Evolutionary conservation across 2,113 vertebrate genomes (phyloP), one percentile per base, ranked within the genome.

Genomic region (Percina caprodes): DNA sequence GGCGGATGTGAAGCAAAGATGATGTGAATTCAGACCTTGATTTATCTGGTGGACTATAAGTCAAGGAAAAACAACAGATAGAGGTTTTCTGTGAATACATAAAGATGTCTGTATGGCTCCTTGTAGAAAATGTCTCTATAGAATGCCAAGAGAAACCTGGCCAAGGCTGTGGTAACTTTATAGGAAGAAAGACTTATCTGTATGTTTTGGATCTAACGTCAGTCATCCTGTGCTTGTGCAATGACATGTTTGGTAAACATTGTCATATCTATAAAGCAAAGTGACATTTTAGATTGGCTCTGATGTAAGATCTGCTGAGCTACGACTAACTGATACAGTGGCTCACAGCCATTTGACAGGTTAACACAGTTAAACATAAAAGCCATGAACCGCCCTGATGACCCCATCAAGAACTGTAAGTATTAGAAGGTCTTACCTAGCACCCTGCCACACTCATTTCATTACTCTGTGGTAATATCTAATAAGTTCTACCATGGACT

Each of bases 91-190:
- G 19, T 48, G 23, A 26, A 30, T 30, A 26, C 18, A 51, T 58
- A 68, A 69, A 82, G 48, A 62, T 39, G 54, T 77, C 69, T 49
- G 12, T 30, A 14, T 52, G 49, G 26, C 5, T 54, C 26, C 21
- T 54, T 54, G 35, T 19, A 10, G 42, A 23, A 82, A 62, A 69
- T 48, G 3, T 26, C 21, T 48, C 0, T 54, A 55, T 46, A 0
- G 2, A 56, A 35, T n/a, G 45, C 65, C 33, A 60, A 59, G 11
- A 48, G 21, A 70, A 54, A 39, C 11, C 23, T 51, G 39, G 6
- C 33, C 6, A 67, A 19, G 26, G 33, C 13, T 54, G 9, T 49
- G 48, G 15, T 42, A 26, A 42, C 16, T 21, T 67, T 35, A 49
- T 13, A 61, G 21, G 30, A 55, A 10, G 26, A 35, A 16, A 74